phyloP scores from a whole-genome alignment of 1,140 invertebrate genomes.

The Drosophila punjabiensis region DNA sequence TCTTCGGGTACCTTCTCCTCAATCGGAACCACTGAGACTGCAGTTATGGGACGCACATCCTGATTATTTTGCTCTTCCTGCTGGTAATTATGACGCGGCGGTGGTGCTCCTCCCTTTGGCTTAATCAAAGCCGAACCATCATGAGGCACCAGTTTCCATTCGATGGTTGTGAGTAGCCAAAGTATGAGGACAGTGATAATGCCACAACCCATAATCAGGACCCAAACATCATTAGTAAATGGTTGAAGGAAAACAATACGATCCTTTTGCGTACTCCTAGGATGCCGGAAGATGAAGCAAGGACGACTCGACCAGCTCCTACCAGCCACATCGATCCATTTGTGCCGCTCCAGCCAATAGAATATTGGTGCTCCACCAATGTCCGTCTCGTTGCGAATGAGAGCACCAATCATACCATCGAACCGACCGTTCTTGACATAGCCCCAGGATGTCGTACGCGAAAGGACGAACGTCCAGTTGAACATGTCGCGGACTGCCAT shows the following conservation, averaged over 20 bases:
- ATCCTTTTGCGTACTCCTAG: slow-evolving; percentile 87
- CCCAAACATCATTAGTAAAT: slow-evolving; percentile 87
- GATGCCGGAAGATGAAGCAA: slow-evolving; percentile 89
- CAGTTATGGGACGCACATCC: slow-evolving; percentile 23
- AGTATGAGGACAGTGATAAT: slow-evolving; percentile 71
- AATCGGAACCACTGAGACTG: neutral
- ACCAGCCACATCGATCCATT: slow-evolving; percentile 87
- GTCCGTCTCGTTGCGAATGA: slow-evolving; percentile 87
- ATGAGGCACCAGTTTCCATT: slow-evolving; percentile 68
- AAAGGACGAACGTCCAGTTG: slow-evolving; percentile 88
- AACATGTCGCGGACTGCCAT: slow-evolving; percentile 87
- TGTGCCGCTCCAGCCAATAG: slow-evolving; percentile 87
- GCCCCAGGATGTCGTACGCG: slow-evolving; percentile 88
- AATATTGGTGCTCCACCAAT: slow-evolving; percentile 88
- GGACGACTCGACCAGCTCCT: slow-evolving; percentile 86
- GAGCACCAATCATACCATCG: slow-evolving; percentile 89
- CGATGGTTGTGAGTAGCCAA: slow-evolving; percentile 76
- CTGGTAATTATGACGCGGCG: slow-evolving; percentile 31
- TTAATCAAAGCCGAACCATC: slow-evolving; percentile 69
- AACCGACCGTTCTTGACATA: slow-evolving; percentile 88
- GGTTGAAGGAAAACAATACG: slow-evolving; percentile 88
- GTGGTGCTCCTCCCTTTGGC: slow-evolving; percentile 64
- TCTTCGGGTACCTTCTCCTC: slow-evolving; percentile 13
- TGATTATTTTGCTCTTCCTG: slow-evolving; percentile 18
- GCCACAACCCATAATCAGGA: slow-evolving; percentile 83